Conservation (phyloP, 2,888 invertebrate genomes). For the Prostheceraeus crozeri region DNA sequence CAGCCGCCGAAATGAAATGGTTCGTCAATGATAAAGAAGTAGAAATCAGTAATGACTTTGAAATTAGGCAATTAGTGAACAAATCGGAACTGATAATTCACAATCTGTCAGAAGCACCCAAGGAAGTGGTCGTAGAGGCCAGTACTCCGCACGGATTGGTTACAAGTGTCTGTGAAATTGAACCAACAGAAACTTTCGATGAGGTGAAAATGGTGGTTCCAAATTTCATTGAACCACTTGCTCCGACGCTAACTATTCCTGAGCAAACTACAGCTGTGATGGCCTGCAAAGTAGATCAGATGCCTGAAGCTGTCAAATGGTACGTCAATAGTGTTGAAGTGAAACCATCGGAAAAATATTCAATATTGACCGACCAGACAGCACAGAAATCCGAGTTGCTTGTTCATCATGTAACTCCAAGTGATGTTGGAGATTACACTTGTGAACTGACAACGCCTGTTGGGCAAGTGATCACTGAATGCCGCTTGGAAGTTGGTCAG, state of each 20-base stretch:
- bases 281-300: no score
- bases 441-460: conserved; percentile 24
- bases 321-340: conserved; percentile 63
- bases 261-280: no score
- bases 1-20: conserved; percentile 56
- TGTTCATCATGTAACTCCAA: conserved; percentile 17
- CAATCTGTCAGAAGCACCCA: conserved; percentile 16
- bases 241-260: no score
- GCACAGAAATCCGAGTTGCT: conserved; percentile 47
- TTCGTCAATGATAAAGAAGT: conserved; percentile 63
- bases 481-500: conserved; percentile 42
- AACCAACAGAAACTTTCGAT: no score
- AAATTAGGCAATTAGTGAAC: not conserved
- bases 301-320: no score
- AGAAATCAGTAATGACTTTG: conserved; percentile 54
- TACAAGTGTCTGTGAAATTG: no score
- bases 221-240: no score
- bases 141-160: conserved; percentile 4
- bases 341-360: conserved; percentile 62
- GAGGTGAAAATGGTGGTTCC: no score
- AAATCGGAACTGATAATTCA: conserved; percentile 14
- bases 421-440: conserved; percentile 24
- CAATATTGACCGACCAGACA: conserved; percentile 70
- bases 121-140: conserved; percentile 14
- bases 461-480: conserved; percentile 26